phyloP scores from a whole-genome alignment of 2,888 invertebrate species.

The Lagria hirta region DNA sequence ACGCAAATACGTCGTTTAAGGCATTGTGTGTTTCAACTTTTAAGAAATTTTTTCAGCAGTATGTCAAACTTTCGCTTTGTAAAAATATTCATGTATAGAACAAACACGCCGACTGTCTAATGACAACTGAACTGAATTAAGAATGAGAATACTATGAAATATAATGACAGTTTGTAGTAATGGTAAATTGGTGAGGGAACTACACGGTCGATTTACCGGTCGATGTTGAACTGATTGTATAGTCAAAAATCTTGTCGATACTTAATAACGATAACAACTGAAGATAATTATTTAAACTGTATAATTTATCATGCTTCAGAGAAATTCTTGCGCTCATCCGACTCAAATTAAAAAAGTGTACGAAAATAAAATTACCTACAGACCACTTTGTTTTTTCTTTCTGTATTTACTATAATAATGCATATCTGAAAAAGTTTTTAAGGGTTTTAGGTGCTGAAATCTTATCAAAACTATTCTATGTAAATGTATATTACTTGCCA shows the following conservation, averaged over 20 bases:
- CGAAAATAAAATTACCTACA: too few species aligned
- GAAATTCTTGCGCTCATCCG: too few species aligned
- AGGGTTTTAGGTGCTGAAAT: too few species aligned
- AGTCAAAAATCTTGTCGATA: slow-evolving; percentile 1
- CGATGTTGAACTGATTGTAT: slow-evolving; percentile 15
- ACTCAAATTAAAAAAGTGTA: too few species aligned
- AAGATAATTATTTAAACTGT: too few species aligned
- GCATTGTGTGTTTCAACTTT: too few species aligned
- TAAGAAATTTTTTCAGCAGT: slow-evolving; percentile 14
- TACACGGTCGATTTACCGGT: slow-evolving; percentile 8
- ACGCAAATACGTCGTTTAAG: too few species aligned
- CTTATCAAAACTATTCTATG: too few species aligned
- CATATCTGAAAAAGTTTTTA: too few species aligned
- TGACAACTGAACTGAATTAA: slow-evolving; percentile 17
- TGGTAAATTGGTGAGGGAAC: slow-evolving; percentile 22
- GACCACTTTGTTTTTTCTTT: too few species aligned
- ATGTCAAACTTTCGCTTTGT: slow-evolving; percentile 18
- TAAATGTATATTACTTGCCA: too few species aligned
- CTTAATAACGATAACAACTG: slow-evolving; percentile 15
- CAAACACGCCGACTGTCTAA: slow-evolving; percentile 8
- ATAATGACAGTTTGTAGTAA: slow-evolving; percentile 19
- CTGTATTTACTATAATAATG: too few species aligned
- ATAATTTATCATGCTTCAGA: slow-evolving; percentile 11
- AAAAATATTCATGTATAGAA: slow-evolving; percentile 1
- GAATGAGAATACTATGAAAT: slow-evolving; percentile 17